Evolutionary conservation across 2,888 invertebrate species (phyloP).

Genomic region (Corythucha ciliata): DNA sequence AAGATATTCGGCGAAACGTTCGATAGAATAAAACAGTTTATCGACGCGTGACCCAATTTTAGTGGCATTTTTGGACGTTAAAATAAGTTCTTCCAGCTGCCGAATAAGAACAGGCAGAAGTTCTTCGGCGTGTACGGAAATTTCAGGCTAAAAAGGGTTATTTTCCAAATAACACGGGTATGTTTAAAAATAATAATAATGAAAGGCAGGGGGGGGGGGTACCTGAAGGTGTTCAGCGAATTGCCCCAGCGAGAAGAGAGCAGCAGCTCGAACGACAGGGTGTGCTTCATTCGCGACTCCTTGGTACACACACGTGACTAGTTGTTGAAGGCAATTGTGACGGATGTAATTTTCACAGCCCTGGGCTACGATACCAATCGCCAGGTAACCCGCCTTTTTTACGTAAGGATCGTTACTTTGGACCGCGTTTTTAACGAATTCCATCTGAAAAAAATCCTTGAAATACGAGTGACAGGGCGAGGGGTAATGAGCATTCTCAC

Average conservation of each 20-base stretch:
- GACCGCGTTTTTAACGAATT: conserved; percentile 55
- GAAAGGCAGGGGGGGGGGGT: too few relatives aligned
- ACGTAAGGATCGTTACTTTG: conserved; percentile 51
- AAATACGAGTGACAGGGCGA: conserved; percentile 7
- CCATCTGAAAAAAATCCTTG: conserved; percentile 41
- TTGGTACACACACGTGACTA: conserved; percentile 58
- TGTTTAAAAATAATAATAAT: background rate
- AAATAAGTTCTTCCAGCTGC: conserved; percentile 51
- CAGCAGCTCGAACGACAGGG: conserved; percentile 59
- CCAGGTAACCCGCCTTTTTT: conserved; percentile 61
- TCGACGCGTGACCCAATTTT: conserved; percentile 52
- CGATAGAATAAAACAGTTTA: conserved; percentile 68
- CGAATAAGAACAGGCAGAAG: conserved; percentile 63
- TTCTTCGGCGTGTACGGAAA: conserved; percentile 60
- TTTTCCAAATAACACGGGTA: background rate
- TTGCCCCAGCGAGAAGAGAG: conserved; percentile 69
- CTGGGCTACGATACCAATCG: conserved; percentile 65
- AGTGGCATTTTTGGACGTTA: conserved; percentile 25
- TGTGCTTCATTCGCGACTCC: conserved; percentile 55
- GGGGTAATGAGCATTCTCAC: conserved; percentile 41
- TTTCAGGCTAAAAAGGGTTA: conserved; percentile 52
- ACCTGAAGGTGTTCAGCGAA: conserved; percentile 69
- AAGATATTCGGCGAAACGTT: conserved; percentile 69
- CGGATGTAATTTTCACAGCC: conserved; percentile 68
- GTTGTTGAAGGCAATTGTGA: conserved; percentile 57